Conservation (phyloP, 2,797 vertebrate genomes). For the Phaenicophaeus curvirostris region DNA sequence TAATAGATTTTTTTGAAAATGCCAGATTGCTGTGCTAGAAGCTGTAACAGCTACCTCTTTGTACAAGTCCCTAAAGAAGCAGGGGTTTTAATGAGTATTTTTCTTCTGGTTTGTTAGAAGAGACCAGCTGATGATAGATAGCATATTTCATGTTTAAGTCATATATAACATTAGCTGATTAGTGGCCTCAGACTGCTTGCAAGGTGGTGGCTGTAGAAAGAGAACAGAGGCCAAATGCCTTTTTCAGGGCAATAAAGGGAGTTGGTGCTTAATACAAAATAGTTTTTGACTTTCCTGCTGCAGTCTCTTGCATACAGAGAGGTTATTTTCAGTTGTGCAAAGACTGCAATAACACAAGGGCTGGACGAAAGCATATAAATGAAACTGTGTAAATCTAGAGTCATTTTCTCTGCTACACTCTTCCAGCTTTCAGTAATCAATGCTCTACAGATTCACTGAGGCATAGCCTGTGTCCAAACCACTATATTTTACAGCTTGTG, state of each 20-base stretch:
- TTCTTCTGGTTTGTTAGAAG: neutral
- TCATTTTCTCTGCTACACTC: neutral
- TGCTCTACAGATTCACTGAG: neutral
- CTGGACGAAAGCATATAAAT: neutral
- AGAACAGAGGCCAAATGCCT: neutral
- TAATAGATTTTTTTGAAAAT: neutral
- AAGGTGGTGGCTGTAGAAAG: neutral
- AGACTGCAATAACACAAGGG: neutral
- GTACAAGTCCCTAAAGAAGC: neutral
- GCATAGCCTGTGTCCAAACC: neutral
- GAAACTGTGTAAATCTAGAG: neutral
- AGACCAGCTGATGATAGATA: neutral
- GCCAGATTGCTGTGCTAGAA: neutral
- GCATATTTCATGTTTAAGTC: neutral
- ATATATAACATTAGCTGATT: neutral
- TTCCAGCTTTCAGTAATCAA: neutral
- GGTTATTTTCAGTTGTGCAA: neutral
- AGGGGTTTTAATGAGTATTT: neutral
- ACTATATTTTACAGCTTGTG: neutral
- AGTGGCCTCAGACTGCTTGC: neutral
- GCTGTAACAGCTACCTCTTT: neutral
- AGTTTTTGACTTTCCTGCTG: neutral
- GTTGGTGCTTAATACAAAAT: neutral
- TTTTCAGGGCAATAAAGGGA: neutral
- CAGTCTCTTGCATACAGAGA: neutral